phyloP scores from a whole-genome alignment of 1,140 invertebrate genomes.

The Drosophila carrolli region DNA sequence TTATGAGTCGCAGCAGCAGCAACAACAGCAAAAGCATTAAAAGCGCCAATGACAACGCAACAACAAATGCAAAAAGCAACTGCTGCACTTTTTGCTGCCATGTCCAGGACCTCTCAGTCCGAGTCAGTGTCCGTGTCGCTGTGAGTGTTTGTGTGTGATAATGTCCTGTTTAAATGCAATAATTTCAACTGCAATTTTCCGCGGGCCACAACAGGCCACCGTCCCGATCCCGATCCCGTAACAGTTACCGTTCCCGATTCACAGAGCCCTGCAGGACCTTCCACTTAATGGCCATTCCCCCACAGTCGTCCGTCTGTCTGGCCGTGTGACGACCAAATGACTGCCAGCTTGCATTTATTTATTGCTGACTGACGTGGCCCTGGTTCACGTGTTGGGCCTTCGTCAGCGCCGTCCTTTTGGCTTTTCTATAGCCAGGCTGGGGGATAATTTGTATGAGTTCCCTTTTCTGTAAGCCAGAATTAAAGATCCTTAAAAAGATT shows the following conservation, averaged over 20 bases:
- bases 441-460: no score
- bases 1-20: slow-evolving; percentile 71
- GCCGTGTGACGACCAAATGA: slow-evolving; percentile 78
- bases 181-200: slow-evolving; percentile 80
- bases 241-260: slow-evolving; percentile 14
- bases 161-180: slow-evolving; percentile 83
- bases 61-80: slow-evolving; percentile 75
- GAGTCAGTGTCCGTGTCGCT: slow-evolving; percentile 26
- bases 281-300: slow-evolving; percentile 24
- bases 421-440: neutral
- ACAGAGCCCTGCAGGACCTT: slow-evolving; percentile 27
- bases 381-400: slow-evolving; percentile 35
- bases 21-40: slow-evolving; percentile 26
- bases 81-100: slow-evolving; percentile 72
- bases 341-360: slow-evolving; percentile 82
- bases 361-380: slow-evolving; percentile 78
- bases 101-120: slow-evolving; percentile 40
- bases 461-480: neutral
- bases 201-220: slow-evolving; percentile 30
- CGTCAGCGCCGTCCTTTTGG: slow-evolving; percentile 2
- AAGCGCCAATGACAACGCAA: slow-evolving; percentile 43
- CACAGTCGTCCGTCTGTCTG: slow-evolving; percentile 44
- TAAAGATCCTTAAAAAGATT: no score
- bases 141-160: slow-evolving; percentile 59
- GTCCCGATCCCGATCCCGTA: slow-evolving; percentile 13